phyloP scores from a whole-genome alignment of 2,888 invertebrate genomes.

The Acleris literana region DNA sequence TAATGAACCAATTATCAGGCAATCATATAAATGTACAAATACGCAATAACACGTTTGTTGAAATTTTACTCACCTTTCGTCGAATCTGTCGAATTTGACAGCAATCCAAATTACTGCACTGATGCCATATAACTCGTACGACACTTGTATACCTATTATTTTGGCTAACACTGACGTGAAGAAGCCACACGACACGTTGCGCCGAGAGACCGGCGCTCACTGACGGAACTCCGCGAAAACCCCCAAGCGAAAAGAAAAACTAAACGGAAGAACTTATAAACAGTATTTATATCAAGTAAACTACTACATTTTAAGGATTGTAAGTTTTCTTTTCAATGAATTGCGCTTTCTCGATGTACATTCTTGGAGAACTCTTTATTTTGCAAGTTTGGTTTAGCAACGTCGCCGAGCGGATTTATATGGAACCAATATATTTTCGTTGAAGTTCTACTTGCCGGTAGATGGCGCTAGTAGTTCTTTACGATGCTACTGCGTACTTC shows the following conservation, averaged over 20 bases:
- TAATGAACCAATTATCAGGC: too few species aligned
- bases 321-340: background rate
- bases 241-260: background rate
- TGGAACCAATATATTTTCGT: conserved; percentile 12
- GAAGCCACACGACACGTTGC: conserved; percentile 48
- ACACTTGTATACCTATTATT: conserved; percentile 52
- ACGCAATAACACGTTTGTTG: too few species aligned
- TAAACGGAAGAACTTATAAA: background rate
- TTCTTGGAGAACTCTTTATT: background rate
- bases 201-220: conserved; percentile 66
- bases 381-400: conserved; percentile 10
- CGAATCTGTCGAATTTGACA: conserved; percentile 2
- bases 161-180: conserved; percentile 39
- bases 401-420: conserved; percentile 38
- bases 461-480: conserved; percentile 36
- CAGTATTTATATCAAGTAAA: too few species aligned
- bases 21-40: too few species aligned
- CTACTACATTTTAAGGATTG: too few species aligned
- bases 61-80: conserved; percentile 15
- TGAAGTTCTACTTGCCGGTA: conserved; percentile 18
- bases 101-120: conserved; percentile 3
- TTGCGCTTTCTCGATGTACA: background rate
- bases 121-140: conserved; percentile 46
- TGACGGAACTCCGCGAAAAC: conserved; percentile 48
- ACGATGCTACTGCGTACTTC: background rate